phyloP scores from a whole-genome alignment of 1,140 invertebrate genomes.

The Drosophila sucinea region DNA sequence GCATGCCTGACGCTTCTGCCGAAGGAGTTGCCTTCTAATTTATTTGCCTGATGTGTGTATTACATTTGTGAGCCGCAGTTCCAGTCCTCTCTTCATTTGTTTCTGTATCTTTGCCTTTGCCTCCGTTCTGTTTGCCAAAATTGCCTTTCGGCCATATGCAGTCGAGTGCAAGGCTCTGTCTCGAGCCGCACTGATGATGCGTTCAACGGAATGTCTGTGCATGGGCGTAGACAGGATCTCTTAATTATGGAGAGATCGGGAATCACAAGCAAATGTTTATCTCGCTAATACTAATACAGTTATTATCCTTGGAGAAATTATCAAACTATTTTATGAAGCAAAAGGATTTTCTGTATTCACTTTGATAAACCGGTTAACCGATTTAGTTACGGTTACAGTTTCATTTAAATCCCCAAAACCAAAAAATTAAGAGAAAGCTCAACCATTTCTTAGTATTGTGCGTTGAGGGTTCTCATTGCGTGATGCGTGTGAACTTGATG shows the following conservation, averaged over 20 bases:
- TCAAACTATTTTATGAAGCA: background rate
- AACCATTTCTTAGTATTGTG: conserved; percentile 21
- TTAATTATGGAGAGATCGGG: background rate
- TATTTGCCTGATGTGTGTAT: conserved; percentile 82
- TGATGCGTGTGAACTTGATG: conserved; percentile 77
- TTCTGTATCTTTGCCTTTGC: conserved; percentile 17
- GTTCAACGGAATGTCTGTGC: conserved; percentile 11
- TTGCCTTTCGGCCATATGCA: conserved; percentile 57
- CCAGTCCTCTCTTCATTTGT: background rate
- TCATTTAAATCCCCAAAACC: background rate
- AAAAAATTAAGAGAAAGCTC: background rate
- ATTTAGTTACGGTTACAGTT: background rate
- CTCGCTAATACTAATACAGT: too few relatives aligned
- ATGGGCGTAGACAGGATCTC: background rate
- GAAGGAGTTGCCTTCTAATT: conserved; percentile 81
- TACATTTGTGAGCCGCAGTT: conserved; percentile 60
- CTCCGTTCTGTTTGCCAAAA: conserved; percentile 48
- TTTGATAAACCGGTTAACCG: background rate
- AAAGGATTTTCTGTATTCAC: too few relatives aligned
- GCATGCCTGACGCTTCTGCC: conserved; percentile 71
- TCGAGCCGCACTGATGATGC: conserved; percentile 32
- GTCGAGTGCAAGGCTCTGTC: background rate
- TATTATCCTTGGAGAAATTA: background rate
- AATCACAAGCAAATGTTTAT: background rate
- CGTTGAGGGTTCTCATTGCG: conserved; percentile 28